Percentiles rank a stretch among this genome's conserved stretches.
These are phyloP conservation scores for Rhagonycha lutea DNA, from an alignment of 2,888 invertebrate species.

Conservation along the genomic window DNA sequence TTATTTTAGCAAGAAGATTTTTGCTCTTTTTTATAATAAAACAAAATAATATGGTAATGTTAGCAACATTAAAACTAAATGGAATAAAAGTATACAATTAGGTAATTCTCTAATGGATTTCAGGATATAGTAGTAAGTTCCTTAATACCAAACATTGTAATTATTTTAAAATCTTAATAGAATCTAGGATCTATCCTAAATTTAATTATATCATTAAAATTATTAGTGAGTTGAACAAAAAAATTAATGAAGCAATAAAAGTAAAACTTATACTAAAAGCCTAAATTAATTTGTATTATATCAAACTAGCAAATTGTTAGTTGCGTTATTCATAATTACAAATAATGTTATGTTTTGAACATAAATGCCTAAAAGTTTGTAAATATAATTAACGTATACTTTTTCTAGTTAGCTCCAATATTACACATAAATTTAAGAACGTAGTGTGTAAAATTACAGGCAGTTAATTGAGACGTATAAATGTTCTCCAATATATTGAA, in stretches of 20 bases:
- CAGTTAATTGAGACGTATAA: slow-evolving; percentile 30
- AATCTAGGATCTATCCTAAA: background rate
- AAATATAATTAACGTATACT: slow-evolving; percentile 19
- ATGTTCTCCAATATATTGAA: slow-evolving; percentile 27
- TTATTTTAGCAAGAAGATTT: background rate
- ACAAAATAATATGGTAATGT: background rate
- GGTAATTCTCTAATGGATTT: too few relatives aligned
- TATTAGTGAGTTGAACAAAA: background rate
- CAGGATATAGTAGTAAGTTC: too few relatives aligned
- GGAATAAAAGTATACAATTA: too few relatives aligned
- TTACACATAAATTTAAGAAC: slow-evolving; percentile 16
- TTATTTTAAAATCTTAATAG: too few relatives aligned
- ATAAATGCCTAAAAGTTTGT: background rate
- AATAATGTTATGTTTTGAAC: background rate
- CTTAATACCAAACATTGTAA: too few relatives aligned
- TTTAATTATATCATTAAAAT: background rate
- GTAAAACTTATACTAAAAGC: background rate
- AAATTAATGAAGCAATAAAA: background rate
- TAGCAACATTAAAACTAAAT: background rate
- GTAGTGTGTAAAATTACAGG: slow-evolving; percentile 25
- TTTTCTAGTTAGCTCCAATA: slow-evolving; percentile 1
- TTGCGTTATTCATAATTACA: background rate
- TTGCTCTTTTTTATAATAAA: background rate
- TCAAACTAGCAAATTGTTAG: background rate
- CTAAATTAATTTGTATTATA: background rate